Evolutionary conservation across 1,140 invertebrate genomes (phyloP), one percentile per base, ranked within the genome.

Genomic region (Zaprionus taronus): DNA sequence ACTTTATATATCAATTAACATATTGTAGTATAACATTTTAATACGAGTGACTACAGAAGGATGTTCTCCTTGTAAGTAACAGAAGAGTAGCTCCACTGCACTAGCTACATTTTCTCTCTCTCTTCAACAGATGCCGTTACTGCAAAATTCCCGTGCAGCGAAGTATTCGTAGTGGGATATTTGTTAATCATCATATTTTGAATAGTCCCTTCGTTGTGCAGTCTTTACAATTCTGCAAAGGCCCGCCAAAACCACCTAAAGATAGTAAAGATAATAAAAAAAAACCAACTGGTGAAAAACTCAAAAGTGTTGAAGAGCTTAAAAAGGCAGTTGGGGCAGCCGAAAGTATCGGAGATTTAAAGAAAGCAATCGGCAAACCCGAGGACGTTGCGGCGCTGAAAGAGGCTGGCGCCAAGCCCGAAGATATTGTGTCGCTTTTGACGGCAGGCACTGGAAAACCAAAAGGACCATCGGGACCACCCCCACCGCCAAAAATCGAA

Each of bases 41-140:
- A 20, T 5, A 44, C 28, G 17, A 17, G 12, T 65, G n/a, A n/a
- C 11, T 7, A 28, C n/a, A 60, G 31, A 15, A 66, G 20, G 17
- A 74, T 69, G 72, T 62, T 26, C 14, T 36, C 38, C 36, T 28
- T 56, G 72, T 74, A 74, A 74, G 72, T 12, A 31, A 0, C 2
- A 0, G 11, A 14, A 5, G 4, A 14, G 20, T 24, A 5, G 20
- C 12, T 17, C 6, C 12, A 31, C 47, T 51, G 20, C 31, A 14
- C 4, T 1, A 1, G 22, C 28, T 24, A n/a, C n/a, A n/a, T n/a
- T n/a, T n/a, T n/a, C n/a, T n/a, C n/a, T n/a, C n/a, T n/a, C n/a
- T n/a, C n/a, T n/a, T n/a, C n/a, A n/a, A n/a, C n/a, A 70, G 67
- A 62, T 38, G 15, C 26, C 67, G 58, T 14, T 70, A 62, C 22